phyloP scores from a whole-genome alignment of 2,113 vertebrate species.

The Ictalurus furcatus region DNA sequence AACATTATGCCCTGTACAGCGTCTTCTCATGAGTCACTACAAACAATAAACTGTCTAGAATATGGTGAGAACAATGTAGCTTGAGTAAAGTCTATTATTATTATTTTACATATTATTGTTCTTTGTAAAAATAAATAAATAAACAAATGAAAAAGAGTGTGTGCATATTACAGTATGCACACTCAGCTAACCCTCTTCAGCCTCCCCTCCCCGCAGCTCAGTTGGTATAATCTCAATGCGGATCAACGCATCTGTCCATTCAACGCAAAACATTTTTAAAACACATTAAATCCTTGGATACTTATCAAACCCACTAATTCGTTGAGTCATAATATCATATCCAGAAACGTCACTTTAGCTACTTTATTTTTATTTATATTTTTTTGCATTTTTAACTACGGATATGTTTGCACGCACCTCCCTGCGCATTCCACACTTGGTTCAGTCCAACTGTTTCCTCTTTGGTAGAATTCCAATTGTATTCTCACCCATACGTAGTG shows the following conservation, averaged over 20 bases:
- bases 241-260: not conserved
- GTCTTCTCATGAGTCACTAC: not conserved
- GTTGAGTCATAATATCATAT: not conserved
- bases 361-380: not conserved
- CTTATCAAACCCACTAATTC: not conserved
- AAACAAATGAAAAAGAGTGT: no score
- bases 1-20: not conserved
- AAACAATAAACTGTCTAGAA: not conserved
- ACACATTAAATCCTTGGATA: not conserved
- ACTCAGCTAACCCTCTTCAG: not conserved
- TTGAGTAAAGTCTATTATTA: no score
- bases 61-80: not conserved
- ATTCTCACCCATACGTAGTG: not conserved
- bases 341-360: not conserved
- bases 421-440: conserved; percentile 67
- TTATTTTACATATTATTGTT: no score
- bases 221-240: not conserved
- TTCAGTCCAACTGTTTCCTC: conserved; percentile 48
- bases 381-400: not conserved
- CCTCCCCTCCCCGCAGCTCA: not conserved
- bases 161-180: not conserved
- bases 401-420: conserved; percentile 29
- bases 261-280: not conserved
- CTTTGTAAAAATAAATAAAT: no score
- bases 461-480: not conserved